Evolutionary conservation across 2,113 vertebrate species (phyloP).

Genomic region (Hippocampus comes): DNA sequence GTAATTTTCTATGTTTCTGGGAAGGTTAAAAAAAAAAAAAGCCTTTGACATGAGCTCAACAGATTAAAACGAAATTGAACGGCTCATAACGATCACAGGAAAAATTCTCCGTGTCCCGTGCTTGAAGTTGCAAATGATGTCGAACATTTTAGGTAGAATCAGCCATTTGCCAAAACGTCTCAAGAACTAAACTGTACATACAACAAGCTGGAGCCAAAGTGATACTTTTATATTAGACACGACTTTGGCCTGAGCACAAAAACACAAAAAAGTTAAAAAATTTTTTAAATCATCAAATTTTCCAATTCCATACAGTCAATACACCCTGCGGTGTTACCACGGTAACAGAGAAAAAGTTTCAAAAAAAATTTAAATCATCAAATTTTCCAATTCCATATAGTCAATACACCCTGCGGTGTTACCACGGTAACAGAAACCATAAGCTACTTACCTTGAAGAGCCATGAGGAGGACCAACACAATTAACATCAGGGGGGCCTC

Average conservation of each 20-base stretch:
- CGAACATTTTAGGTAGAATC: no score
- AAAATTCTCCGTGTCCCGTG: no score
- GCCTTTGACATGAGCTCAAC: no score
- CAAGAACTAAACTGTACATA: neutral
- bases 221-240: neutral
- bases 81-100: no score
- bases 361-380: neutral
- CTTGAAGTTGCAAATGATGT: no score
- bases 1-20: no score
- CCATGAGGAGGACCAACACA: constrained; percentile 40
- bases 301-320: neutral
- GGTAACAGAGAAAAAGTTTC: neutral
- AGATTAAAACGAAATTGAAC: no score
- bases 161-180: no score
- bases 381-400: neutral
- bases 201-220: neutral
- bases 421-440: neutral
- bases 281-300: no score
- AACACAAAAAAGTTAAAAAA: neutral
- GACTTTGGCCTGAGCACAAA: neutral
- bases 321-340: constrained; percentile 5
- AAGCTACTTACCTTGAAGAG: constrained; percentile 64
- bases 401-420: neutral
- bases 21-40: no score
- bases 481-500: constrained; percentile 51